Conservation (phyloP, 2,113 vertebrate species). For the Gymnocephalus cernua region DNA sequence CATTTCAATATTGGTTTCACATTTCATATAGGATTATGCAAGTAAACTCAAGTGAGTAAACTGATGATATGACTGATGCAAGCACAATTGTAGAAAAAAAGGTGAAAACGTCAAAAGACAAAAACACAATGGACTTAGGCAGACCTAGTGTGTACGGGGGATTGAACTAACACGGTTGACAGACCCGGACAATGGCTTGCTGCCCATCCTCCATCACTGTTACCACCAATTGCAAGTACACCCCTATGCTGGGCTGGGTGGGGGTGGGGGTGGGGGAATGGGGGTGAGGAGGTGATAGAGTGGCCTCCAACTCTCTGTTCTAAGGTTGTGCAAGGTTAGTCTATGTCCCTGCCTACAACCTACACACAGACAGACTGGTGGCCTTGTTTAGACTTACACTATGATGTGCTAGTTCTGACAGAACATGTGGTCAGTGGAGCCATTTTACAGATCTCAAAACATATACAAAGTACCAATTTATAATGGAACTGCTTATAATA, state of each 20-base stretch:
- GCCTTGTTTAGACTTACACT: conserved; percentile 8
- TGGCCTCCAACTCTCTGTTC: conserved; percentile 11
- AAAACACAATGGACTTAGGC: conserved; percentile 20
- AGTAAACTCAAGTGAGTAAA: not conserved
- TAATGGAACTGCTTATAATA: not conserved
- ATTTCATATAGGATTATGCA: not conserved
- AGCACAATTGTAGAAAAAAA: conserved; percentile 14
- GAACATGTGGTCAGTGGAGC: not conserved
- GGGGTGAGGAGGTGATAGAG: not conserved
- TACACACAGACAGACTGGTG: conserved; percentile 5
- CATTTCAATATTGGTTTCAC: conserved; percentile 13
- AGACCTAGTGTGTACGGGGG: conserved; percentile 6
- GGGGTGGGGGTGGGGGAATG: not conserved
- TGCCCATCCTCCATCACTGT: conserved; percentile 66
- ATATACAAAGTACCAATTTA: not conserved
- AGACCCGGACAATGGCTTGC: conserved; percentile 61
- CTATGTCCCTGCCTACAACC: conserved; percentile 5
- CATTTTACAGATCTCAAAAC: not conserved
- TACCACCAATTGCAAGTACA: conserved; percentile 45
- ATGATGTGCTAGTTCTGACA: not conserved
- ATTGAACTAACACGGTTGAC: conserved; percentile 37
- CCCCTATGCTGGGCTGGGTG: conserved; percentile 3
- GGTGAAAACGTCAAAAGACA: conserved; percentile 6
- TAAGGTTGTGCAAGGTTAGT: conserved; percentile 33
- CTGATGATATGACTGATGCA: not conserved